phyloP scores from a whole-genome alignment of 2,888 invertebrate species.

The Platycnemis pennipes region DNA sequence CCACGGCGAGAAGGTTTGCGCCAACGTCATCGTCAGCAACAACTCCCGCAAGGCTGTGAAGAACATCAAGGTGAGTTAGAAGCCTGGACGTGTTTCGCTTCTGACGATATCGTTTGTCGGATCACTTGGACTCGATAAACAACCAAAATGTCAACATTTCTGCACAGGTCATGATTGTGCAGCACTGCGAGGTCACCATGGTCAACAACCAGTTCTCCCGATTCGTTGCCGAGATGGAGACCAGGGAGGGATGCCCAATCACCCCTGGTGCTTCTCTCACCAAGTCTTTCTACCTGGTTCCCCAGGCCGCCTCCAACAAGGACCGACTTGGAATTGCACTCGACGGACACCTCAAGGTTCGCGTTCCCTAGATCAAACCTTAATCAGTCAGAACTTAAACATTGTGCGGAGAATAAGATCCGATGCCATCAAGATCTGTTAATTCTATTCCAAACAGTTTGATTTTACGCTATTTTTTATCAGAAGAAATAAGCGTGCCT shows the following conservation, averaged over 20 bases:
- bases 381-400: too few relatives aligned
- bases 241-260: slow-evolving; percentile 94
- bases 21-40: slow-evolving; percentile 91
- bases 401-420: too few relatives aligned
- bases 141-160: neutral
- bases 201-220: slow-evolving; percentile 95
- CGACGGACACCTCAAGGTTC: slow-evolving; percentile 89
- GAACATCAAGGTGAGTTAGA: slow-evolving; percentile 86
- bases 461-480: too few relatives aligned
- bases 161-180: slow-evolving; percentile 87
- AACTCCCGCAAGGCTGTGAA: slow-evolving; percentile 94
- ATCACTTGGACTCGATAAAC: neutral
- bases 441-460: too few relatives aligned
- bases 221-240: slow-evolving; percentile 92
- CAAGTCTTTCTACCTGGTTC: slow-evolving; percentile 92
- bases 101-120: neutral
- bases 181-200: slow-evolving; percentile 95
- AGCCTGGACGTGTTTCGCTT: neutral
- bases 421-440: too few relatives aligned
- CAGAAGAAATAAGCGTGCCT: too few relatives aligned
- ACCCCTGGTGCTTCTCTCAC: slow-evolving; percentile 94
- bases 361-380: neutral
- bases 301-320: slow-evolving; percentile 92
- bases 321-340: slow-evolving; percentile 93
- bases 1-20: slow-evolving; percentile 93